phyloP scores from a whole-genome alignment of 1,140 invertebrate genomes.

The Caerostris darwini region DNA sequence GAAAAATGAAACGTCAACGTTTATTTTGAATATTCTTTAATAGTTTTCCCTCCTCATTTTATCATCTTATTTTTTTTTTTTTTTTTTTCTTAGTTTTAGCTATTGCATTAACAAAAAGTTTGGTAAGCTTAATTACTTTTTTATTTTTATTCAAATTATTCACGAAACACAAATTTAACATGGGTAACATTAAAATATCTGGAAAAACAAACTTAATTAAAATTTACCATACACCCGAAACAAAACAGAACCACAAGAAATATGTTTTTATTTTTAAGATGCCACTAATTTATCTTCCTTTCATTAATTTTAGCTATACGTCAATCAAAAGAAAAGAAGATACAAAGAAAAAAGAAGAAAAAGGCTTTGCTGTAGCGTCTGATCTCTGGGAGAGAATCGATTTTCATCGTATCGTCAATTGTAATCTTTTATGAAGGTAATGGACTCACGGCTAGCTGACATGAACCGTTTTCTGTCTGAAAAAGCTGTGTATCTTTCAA shows the following conservation, averaged over 20 bases:
- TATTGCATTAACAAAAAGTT: too few species aligned
- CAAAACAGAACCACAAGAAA: neutral
- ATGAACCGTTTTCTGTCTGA: conserved; percentile 11
- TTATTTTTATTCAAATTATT: too few species aligned
- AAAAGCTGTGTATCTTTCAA: conserved; percentile 54
- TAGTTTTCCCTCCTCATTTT: too few species aligned
- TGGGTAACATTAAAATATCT: too few species aligned
- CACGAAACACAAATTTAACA: too few species aligned
- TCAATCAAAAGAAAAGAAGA: neutral
- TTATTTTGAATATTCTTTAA: too few species aligned
- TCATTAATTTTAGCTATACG: neutral
- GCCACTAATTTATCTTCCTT: neutral
- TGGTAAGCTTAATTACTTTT: too few species aligned
- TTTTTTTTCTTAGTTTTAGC: too few species aligned
- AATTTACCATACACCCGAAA: neutral
- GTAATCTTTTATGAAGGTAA: conserved; percentile 30
- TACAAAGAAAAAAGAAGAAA: neutral
- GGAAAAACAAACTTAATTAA: neutral
- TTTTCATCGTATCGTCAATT: neutral
- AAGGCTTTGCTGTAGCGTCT: neutral
- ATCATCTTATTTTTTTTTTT: too few species aligned
- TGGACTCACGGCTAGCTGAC: conserved; percentile 10
- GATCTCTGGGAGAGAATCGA: neutral
- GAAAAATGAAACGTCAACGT: too few species aligned
- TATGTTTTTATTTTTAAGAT: neutral